Base-by-base conservation (phyloP, 2,888 invertebrate genomes). In the Eucera pruinosa region DNA sequence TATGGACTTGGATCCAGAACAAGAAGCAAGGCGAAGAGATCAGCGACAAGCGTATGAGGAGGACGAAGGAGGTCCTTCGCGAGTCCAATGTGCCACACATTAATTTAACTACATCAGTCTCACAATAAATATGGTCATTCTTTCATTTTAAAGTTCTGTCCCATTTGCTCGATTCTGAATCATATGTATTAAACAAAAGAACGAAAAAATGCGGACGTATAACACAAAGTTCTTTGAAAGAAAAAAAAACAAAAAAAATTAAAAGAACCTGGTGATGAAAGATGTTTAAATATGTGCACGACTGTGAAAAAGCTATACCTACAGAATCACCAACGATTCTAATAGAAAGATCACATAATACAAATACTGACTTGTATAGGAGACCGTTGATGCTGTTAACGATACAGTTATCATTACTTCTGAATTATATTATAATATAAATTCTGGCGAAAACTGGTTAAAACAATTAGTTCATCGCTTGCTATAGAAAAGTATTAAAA, bases 1-100 rank as follows among this genome's bases (percentile, higher is more conserved):
- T 87, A 93, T 95, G 84, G 96, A 97, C 52, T 94, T 97, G 88
- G 97, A 97, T 91, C 96, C 97, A 0, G 95, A 96, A 84, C 94
- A 95, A 82, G 95, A 96, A 88, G 92, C 93, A 58, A 94, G 96
- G 78, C 94, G 95, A 81, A 95, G 95, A 83, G 95, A 95, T 61
- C 94, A 94, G 25, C 94, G 95, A 86, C 95, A 95, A 87, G 96
- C 95, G 0, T 96, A 97, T 87, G 95, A 96, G 64, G 97, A 98
- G 88, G 96, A 97, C 81, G 97, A 97, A 81, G 95, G 95, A 61
- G 94, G 95, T 48, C 95, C 95, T 78, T 95, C 95, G 89, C 94
- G 95, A 85, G 96, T 96, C 57, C 97, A 97, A 91, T 97, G 97
- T 93, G 95, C 96, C 88, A 96, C 97, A 79, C 89, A 92, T 85